These are phyloP conservation scores for Agriopis leucophaearia DNA, from an alignment of 2,888 invertebrate genomes.

Conservation along the genomic window DNA sequence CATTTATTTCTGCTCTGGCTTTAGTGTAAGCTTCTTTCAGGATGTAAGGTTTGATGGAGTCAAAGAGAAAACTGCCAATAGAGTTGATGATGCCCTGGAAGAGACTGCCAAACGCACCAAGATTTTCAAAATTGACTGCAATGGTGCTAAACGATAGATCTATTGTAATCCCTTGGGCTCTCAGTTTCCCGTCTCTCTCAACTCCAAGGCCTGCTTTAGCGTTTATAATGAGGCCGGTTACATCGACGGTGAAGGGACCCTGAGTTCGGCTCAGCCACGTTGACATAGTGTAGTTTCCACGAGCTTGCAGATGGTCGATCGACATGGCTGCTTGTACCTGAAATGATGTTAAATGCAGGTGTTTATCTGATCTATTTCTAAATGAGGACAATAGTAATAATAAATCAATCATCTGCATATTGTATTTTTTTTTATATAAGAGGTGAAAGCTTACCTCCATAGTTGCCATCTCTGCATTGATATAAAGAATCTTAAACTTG, in stretches of 20 bases:
- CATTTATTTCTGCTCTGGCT: slow-evolving; percentile 90
- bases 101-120: slow-evolving; percentile 91
- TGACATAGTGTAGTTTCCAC: slow-evolving; percentile 91
- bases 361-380: not conserved
- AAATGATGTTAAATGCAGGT: slow-evolving; percentile 45
- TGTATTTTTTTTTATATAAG: too few relatives aligned
- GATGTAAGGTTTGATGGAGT: slow-evolving; percentile 94
- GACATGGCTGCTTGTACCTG: slow-evolving; percentile 91
- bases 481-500: slow-evolving; percentile 90
- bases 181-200: slow-evolving; percentile 90
- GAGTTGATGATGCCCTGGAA: slow-evolving; percentile 93
- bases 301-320: slow-evolving; percentile 90
- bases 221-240: slow-evolving; percentile 89
- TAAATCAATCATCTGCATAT: not conserved
- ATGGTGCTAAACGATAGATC: slow-evolving; percentile 92
- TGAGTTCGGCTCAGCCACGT: slow-evolving; percentile 89
- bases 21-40: slow-evolving; percentile 92
- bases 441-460: slow-evolving; percentile 87
- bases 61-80: slow-evolving; percentile 93
- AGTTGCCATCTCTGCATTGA: slow-evolving; percentile 90
- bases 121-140: slow-evolving; percentile 93
- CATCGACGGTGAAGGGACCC: slow-evolving; percentile 92
- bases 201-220: slow-evolving; percentile 90
- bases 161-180: slow-evolving; percentile 92
- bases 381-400: not conserved